Conservation (phyloP, 2,888 invertebrate species). For the Nezara viridula region DNA sequence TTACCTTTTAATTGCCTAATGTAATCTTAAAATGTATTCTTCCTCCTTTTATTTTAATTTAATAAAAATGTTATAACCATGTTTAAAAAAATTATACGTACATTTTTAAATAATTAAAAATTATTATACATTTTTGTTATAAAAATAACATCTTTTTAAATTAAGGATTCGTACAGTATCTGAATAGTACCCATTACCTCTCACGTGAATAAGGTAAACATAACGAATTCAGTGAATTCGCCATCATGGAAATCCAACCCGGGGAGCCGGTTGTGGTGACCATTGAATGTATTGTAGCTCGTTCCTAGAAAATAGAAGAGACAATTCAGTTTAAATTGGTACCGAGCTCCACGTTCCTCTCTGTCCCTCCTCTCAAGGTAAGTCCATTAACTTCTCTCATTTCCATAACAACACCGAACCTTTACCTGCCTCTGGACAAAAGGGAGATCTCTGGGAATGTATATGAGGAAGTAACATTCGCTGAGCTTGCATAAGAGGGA, state of each 20-base stretch:
- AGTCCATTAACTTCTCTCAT: constrained; percentile 21
- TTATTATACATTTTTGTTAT: too few relatives aligned
- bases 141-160: too few relatives aligned
- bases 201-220: background rate
- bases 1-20: too few relatives aligned
- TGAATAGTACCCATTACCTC: background rate
- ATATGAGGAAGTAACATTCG: background rate
- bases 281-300: background rate
- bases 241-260: background rate
- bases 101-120: too few relatives aligned
- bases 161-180: too few relatives aligned
- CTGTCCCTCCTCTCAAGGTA: background rate
- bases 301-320: background rate
- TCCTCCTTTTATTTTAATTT: too few relatives aligned
- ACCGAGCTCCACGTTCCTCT: background rate
- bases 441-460: background rate
- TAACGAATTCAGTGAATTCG: background rate
- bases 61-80: too few relatives aligned
- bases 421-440: background rate
- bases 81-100: too few relatives aligned
- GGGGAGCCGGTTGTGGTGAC: background rate
- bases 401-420: background rate
- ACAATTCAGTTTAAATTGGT: background rate
- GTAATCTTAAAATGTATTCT: too few relatives aligned
- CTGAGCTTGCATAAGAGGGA: background rate